Percentiles rank a stretch among this genome's conserved stretches.
Evolutionary conservation across 2,888 invertebrate genomes (phyloP).

Genomic region (Esperia sulphurella): DNA sequence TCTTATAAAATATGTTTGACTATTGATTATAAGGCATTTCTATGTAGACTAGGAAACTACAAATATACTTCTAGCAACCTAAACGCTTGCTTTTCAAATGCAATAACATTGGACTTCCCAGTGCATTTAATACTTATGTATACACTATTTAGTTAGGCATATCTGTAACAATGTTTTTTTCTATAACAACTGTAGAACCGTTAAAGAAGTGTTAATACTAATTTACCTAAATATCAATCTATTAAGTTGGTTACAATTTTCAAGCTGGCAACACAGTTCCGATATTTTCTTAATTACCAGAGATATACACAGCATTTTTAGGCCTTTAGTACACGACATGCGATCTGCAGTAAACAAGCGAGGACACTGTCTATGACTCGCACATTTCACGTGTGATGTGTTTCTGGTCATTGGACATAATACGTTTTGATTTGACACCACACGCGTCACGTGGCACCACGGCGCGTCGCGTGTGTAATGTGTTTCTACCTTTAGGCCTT

Average conservation of each 20-base stretch:
- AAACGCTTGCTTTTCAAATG: neutral
- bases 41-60: neutral
- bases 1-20: neutral
- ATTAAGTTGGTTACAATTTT: neutral
- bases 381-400: too few species aligned
- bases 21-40: slow-evolving; percentile 16
- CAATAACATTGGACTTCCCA: neutral
- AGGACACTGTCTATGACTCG: too few species aligned
- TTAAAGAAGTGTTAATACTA: neutral
- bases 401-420: too few species aligned
- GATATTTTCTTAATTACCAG: slow-evolving; percentile 12
- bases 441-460: too few species aligned
- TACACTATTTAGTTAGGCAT: neutral
- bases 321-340: too few species aligned
- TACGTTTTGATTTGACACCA: too few species aligned
- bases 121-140: neutral
- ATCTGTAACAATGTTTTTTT: neutral
- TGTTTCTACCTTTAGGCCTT: too few species aligned
- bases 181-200: neutral
- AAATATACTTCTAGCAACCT: neutral
- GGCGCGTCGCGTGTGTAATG: too few species aligned
- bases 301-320: too few species aligned
- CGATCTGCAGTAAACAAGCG: too few species aligned
- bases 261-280: slow-evolving; percentile 20
- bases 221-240: neutral